A percentile compares a stretch with the other conserved stretches of the same genome.
Evolutionary conservation across 2,113 vertebrate species (phyloP).

Genomic region (Trochalopteron elliotii): DNA sequence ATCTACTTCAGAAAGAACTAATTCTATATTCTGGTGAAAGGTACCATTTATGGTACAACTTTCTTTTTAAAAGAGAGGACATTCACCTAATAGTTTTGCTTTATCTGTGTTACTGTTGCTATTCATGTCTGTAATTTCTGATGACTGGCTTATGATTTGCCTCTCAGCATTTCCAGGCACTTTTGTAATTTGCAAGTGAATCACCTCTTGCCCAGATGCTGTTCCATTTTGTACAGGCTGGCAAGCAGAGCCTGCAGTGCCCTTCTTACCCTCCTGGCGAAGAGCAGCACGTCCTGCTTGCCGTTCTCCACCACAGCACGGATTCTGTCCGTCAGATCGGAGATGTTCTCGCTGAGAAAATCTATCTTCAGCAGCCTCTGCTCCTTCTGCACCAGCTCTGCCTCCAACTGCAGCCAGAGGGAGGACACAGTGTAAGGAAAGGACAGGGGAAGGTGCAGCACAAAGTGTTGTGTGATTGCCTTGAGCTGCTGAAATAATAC

Average conservation of each 20-base stretch:
- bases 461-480: not conserved
- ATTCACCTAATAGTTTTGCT: not conserved
- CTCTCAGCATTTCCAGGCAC: not conserved
- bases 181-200: slow-evolving; percentile 9
- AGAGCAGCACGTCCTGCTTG: slow-evolving; percentile 75
- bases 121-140: not conserved
- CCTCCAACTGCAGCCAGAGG: slow-evolving; percentile 79
- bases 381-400: slow-evolving; percentile 80
- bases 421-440: not conserved
- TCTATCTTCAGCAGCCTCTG: slow-evolving; percentile 84
- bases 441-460: not conserved
- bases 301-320: slow-evolving; percentile 58
- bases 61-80: not conserved
- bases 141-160: not conserved
- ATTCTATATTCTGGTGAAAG: not conserved
- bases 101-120: accelerated
- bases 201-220: not conserved
- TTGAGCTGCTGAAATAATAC: not conserved
- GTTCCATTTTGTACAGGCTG: not conserved
- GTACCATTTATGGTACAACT: not conserved
- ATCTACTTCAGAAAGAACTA: not conserved
- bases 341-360: slow-evolving; percentile 83
- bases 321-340: slow-evolving; percentile 72
- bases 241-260: not conserved
- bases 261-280: slow-evolving; percentile 82